phyloP scores from a whole-genome alignment of 2,888 invertebrate genomes.

The Helleia helle region DNA sequence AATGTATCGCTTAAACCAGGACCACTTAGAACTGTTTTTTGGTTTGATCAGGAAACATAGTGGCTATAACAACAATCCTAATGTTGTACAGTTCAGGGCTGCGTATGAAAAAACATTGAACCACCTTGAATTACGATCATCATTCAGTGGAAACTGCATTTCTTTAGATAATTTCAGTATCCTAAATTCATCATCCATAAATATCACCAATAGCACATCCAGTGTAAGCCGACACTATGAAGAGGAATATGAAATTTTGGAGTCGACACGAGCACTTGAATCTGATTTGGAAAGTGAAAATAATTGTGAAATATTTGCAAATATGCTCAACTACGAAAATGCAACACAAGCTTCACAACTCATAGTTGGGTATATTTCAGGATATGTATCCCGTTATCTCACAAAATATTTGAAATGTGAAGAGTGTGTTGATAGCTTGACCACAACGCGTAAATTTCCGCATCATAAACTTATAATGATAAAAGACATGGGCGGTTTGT shows the following conservation, averaged over 20 bases:
- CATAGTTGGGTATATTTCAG: neutral
- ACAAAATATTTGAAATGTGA: neutral
- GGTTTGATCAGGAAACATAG: neutral
- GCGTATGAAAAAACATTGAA: neutral
- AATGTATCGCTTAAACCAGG: neutral
- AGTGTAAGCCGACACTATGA: neutral
- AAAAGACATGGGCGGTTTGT: slow-evolving; percentile 4
- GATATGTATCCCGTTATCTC: neutral
- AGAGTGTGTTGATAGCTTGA: neutral
- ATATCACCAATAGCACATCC: neutral
- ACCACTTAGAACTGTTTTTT: neutral
- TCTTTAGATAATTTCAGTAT: neutral
- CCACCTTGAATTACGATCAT: neutral
- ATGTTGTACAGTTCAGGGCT: too few species aligned
- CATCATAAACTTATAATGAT: slow-evolving; percentile 2
- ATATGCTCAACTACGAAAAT: neutral
- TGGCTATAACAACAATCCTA: neutral
- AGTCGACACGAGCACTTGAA: neutral
- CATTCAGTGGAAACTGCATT: neutral
- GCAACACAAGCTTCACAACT: neutral
- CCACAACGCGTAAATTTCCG: neutral
- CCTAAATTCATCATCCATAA: neutral
- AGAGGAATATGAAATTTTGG: neutral
- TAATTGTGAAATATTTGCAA: neutral
- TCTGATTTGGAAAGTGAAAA: neutral